These are phyloP conservation scores for Myodes glareolus DNA, from an alignment of 2,113 vertebrate species.

Conservation along the genomic window DNA sequence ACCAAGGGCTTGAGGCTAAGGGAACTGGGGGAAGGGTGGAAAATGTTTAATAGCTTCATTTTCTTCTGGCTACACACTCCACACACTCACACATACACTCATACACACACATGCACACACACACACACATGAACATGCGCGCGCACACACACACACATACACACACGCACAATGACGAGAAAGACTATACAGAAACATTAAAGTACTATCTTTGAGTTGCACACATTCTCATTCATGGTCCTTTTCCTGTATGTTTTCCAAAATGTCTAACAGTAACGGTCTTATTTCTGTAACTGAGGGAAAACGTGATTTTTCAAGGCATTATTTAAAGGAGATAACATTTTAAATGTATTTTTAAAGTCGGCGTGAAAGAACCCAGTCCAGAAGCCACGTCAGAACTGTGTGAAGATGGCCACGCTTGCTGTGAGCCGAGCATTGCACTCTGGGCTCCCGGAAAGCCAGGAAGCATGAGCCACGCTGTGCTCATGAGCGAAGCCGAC, in stretches of 20 bases:
- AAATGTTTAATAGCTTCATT: not conserved
- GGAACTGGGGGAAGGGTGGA: not conserved
- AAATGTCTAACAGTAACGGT: slow-evolving; percentile 23
- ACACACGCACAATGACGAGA: not conserved
- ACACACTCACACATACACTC: not conserved
- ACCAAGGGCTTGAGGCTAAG: not conserved
- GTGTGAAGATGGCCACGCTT: rapidly evolving
- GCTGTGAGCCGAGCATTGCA: not conserved
- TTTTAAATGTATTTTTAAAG: not conserved
- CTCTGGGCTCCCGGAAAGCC: not conserved
- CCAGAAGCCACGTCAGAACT: not conserved
- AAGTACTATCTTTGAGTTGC: not conserved
- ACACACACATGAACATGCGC: no score
- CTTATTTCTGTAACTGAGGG: slow-evolving; percentile 48
- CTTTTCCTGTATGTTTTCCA: not conserved
- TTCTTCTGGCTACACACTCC: not conserved
- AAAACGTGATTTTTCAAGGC: not conserved
- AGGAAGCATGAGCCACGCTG: not conserved
- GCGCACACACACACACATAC: not conserved
- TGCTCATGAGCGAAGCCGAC: not conserved
- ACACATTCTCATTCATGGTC: slow-evolving; percentile 4
- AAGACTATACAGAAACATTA: not conserved
- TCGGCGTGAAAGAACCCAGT: not conserved
- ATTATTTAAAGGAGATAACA: slow-evolving; percentile 42
- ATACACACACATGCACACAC: not conserved